phyloP scores from a whole-genome alignment of 2,797 vertebrate species.

The Cheirogaleus major region DNA sequence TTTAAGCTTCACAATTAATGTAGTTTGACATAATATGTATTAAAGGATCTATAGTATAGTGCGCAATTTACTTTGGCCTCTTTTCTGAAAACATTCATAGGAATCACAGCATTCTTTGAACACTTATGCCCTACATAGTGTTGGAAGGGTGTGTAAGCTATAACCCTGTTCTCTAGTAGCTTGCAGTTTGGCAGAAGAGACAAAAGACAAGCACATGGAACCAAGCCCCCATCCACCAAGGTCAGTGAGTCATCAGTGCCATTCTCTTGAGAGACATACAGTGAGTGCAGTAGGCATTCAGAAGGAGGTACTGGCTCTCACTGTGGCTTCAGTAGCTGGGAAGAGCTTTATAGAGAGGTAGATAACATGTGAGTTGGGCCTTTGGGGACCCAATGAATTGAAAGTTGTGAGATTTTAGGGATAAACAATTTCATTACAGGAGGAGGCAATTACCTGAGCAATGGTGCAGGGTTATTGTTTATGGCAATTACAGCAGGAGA shows the following conservation, averaged over 20 bases:
- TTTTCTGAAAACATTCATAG: conserved; percentile 24
- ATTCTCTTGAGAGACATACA: background rate
- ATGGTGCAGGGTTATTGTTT: background rate
- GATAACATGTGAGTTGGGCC: background rate
- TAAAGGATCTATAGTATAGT: conserved; percentile 37
- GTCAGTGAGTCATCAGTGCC: background rate
- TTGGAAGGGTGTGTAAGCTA: background rate
- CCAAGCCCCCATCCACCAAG: background rate
- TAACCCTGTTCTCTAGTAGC: background rate
- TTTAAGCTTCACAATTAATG: conserved; percentile 64
- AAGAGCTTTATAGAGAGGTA: background rate
- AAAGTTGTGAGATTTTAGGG: background rate
- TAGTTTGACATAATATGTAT: conserved; percentile 38
- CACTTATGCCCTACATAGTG: background rate
- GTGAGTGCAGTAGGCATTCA: background rate
- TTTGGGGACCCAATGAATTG: background rate
- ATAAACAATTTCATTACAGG: background rate
- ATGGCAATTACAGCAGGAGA: background rate
- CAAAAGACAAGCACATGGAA: background rate
- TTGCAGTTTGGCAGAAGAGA: background rate
- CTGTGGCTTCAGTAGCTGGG: background rate
- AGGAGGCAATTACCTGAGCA: background rate
- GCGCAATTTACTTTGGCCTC: conserved; percentile 32
- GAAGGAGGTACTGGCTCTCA: background rate
- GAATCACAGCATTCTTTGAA: conserved; percentile 35